Percentiles rank a stretch among this genome's conserved stretches.
These are phyloP conservation scores for Rhodophaea formosa DNA, from an alignment of 2,888 invertebrate species.

Conservation along the genomic window DNA sequence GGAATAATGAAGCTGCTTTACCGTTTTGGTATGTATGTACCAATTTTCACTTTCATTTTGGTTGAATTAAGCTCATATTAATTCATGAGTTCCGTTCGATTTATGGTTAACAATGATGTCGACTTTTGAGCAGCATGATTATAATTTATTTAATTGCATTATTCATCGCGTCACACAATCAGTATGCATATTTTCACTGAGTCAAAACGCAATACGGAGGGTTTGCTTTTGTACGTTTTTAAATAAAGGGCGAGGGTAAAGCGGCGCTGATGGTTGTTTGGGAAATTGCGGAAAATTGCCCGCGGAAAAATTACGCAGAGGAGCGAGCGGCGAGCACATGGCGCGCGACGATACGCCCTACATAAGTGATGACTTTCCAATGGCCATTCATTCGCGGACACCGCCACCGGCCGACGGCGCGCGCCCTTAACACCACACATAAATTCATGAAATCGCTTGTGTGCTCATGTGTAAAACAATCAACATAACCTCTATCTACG, in stretches of 20 bases:
- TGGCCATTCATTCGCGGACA: conserved; percentile 74
- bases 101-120: conserved; percentile 23
- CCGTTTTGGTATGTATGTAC: no score
- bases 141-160: conserved; percentile 38
- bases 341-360: conserved; percentile 72
- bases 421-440: conserved; percentile 30
- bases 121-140: conserved; percentile 28
- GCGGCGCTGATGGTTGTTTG: conserved; percentile 59
- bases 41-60: neutral
- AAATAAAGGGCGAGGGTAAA: conserved; percentile 58
- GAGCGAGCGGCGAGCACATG: conserved; percentile 65
- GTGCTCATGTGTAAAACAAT: conserved; percentile 51
- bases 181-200: conserved; percentile 24
- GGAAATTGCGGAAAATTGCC: conserved; percentile 68
- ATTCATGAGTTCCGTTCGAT: conserved; percentile 19
- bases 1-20: no score
- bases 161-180: conserved; percentile 42
- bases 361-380: conserved; percentile 80
- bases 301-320: conserved; percentile 70
- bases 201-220: conserved; percentile 16
- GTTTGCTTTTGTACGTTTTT: conserved; percentile 50
- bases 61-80: conserved; percentile 14
- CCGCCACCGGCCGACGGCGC: conserved; percentile 40
- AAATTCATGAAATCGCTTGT: conserved; percentile 51
- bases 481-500: conserved; percentile 29